A percentile compares a stretch with the other conserved stretches of the same genome.
Evolutionary conservation across 2,888 invertebrate genomes (phyloP).

Genomic region (Agonopterix subpropinquella): DNA sequence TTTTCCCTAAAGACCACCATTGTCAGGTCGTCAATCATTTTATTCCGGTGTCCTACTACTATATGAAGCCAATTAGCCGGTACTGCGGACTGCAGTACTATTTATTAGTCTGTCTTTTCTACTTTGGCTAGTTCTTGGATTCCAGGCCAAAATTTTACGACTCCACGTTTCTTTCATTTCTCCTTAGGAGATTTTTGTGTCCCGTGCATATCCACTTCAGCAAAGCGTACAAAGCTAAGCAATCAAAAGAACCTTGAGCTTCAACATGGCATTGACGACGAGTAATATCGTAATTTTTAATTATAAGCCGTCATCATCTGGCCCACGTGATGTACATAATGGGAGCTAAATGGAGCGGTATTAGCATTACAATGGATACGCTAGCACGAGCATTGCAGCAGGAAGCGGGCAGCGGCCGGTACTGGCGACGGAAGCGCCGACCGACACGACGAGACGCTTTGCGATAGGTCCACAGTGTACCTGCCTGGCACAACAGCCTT

Average conservation of each 20-base stretch:
- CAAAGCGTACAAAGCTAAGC: neutral
- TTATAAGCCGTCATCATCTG: constrained; percentile 2
- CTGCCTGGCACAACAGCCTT: constrained; percentile 1
- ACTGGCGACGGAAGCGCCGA: constrained; percentile 23
- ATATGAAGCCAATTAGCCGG: too few species aligned
- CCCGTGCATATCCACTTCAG: too few species aligned
- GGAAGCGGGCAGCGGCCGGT: constrained; percentile 9
- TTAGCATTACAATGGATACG: constrained; percentile 40
- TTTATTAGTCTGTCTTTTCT: too few species aligned
- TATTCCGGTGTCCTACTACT: too few species aligned
- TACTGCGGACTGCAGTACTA: too few species aligned
- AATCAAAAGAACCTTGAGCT: neutral
- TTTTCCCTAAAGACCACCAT: too few species aligned
- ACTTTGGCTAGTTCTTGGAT: too few species aligned
- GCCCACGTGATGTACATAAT: constrained; percentile 35
- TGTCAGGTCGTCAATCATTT: too few species aligned
- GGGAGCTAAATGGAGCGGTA: constrained; percentile 25
- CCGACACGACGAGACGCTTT: constrained; percentile 11
- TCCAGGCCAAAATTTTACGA: too few species aligned
- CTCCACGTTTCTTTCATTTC: too few species aligned
- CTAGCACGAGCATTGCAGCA: constrained; percentile 1
- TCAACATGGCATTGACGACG: neutral
- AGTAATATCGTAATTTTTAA: neutral
- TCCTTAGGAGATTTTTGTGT: too few species aligned
- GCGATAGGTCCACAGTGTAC: neutral